Evolutionary conservation across 2,888 invertebrate genomes (phyloP), one percentile per base, ranked within the genome.

Genomic region (Hylaea fasciaria): DNA sequence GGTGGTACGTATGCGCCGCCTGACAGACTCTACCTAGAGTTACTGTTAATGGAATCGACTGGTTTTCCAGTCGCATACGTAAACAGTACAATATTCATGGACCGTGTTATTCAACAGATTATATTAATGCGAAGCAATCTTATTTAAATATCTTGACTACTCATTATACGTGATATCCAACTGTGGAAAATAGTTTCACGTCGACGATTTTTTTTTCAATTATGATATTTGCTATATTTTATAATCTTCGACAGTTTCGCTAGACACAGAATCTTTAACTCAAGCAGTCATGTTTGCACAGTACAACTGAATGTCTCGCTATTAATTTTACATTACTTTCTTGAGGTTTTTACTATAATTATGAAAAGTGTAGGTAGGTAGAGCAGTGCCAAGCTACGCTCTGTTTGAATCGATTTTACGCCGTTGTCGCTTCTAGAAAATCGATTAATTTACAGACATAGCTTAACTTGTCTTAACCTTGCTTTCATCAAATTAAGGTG

Each of bases 401-500:
- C 73, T 62, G 71, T 47, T 75, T 65, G 12, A 59, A 61, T 51
- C 1, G 59, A 76, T 75, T 76, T 69, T 69, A 76, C 74, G 76
- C 72, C 73, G 72, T 78, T 74, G 78, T 71, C 77, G 46, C 72
- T 69, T 82, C 82, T 61, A 80, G 78, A 70, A 66, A 65, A 55
- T 65, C 62, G 47, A 64, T 71, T 70, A 65, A 53, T 65, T 60
- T 55, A 48, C 63, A 66, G 57, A 32, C 48, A 49, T 43, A 52
- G 62, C 60, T 44, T 58, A 46, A 52, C 47, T 51, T 70, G 74
- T 74, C 71, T 64, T 73, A 78, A 80, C 81, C 80, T 76, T 72
- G 45, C 61, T 71, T 22, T 73, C 75, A 71, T 78, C 32, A 32
- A 3, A 32, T 32, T 32, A 32, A 32, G 10, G 7, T 32, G 10